Conservation (phyloP, 2,113 vertebrate species). For the Hippocampus comes region DNA sequence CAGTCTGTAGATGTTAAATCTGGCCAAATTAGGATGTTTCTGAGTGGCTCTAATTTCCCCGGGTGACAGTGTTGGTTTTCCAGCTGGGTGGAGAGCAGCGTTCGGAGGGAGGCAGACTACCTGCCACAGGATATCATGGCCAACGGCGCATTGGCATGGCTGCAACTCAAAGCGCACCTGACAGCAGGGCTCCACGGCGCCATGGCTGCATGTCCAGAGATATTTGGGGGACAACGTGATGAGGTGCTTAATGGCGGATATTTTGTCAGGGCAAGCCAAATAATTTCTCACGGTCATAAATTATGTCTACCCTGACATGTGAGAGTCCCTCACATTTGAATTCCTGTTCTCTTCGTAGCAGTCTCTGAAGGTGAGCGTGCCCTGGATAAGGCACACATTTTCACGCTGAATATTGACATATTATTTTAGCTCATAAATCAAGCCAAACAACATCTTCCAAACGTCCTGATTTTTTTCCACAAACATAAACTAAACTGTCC, state of each 20-base stretch:
- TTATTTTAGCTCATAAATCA: no score
- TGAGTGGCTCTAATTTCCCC: conserved; percentile 54
- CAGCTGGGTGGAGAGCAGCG: conserved; percentile 47
- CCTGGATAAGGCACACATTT: no score
- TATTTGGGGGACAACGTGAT: conserved; percentile 60
- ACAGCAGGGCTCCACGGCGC: conserved; percentile 60
- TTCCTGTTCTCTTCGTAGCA: no score
- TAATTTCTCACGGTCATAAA: conserved; percentile 8
- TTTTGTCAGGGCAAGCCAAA: conserved; percentile 31
- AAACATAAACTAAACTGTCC: no score
- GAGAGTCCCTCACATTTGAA: not conserved
- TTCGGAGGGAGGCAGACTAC: conserved; percentile 51
- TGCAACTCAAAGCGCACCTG: conserved; percentile 63
- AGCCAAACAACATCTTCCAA: no score
- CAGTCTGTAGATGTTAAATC: conserved; percentile 36
- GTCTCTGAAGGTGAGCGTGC: no score
- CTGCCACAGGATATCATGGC: conserved; percentile 53
- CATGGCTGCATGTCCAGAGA: conserved; percentile 67
- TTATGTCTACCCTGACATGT: not conserved
- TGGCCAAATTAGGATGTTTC: conserved; percentile 41
- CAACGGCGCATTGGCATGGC: conserved; percentile 46
- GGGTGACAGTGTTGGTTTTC: conserved; percentile 59
- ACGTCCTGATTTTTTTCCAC: no score
- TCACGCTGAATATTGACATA: no score
- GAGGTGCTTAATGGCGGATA: conserved; percentile 50